Base-by-base conservation (phyloP, 2,797 vertebrate genomes). In the Alfaro cultratus region DNA sequence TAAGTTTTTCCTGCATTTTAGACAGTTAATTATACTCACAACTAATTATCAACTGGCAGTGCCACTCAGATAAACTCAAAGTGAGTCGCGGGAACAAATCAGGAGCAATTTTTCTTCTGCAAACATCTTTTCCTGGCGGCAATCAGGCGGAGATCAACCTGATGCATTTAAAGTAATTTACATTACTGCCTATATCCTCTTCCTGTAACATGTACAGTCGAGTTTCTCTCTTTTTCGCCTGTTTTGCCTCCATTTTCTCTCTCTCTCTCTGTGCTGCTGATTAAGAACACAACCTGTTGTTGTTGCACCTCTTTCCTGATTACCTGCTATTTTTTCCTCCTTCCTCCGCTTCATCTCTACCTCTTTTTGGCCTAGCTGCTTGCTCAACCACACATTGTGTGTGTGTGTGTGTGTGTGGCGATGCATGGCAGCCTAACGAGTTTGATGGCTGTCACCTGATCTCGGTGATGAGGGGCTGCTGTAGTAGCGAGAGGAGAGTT, bases 381-480 rank as follows among this genome's bases (percentile, higher is more conserved):
- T 79, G 68, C 88, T 91, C 90, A 93, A 90, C 90, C 90, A 77
- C 89, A 82, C 81, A 49, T 73, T 77, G 31, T 79, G 49, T n/a
- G 76, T 13, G 39, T 68, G 39, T 26, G 72, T 18, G 55, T 74
- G 86, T 86, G 91, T 87, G 89, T 75, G 88, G 41, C 31, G 49
- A 87, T 89, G 89, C 89, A 55, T 86, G 90, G 82, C 83, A 80
- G 89, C 90, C 93, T 93, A 92, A 94, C 93, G 91, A 94, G 94
- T 95, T 95, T 95, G 93, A 95, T 95, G 94, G 94, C 93, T 95
- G 97, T 96, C 95, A 97, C 93, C 89, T 96, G 96, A 97, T 96
- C 96, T 92, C 92, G 91, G 93, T 94, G 93, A 93, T 95, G 94
- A 96, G 95, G 95, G 67, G 95, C 92, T 96, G 94, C 95, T 94